These are phyloP conservation scores for Ciona savignyi DNA, from an alignment of 23 tunicate genomes.

Conservation along the genomic window DNA sequence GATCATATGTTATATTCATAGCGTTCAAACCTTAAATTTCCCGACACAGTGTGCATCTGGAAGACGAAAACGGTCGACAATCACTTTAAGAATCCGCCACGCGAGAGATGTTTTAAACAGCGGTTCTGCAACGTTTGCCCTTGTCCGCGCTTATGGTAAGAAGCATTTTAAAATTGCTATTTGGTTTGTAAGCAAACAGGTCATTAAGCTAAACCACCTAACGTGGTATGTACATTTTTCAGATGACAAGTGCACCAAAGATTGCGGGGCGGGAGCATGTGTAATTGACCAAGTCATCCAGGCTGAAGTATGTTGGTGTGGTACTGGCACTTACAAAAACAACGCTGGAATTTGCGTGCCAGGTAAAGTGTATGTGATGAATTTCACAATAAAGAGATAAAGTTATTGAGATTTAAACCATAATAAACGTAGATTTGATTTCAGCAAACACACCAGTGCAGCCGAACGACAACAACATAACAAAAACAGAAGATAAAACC, in stretches of 20 bases:
- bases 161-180: background rate
- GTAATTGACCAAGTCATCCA: background rate
- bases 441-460: no score
- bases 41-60: background rate
- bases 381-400: no score
- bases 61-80: background rate
- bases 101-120: background rate
- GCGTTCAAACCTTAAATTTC: no score
- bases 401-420: no score
- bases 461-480: no score
- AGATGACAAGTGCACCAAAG: background rate
- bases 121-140: background rate
- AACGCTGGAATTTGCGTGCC: background rate
- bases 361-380: no score
- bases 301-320: background rate
- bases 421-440: no score
- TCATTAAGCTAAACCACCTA: no score
- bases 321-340: background rate
- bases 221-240: no score
- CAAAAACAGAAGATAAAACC: no score
- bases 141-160: background rate
- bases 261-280: background rate
- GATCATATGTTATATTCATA: no score
- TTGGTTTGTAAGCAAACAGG: no score
- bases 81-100: background rate